phyloP scores from a whole-genome alignment of 2,797 vertebrate genomes.

The Emys orbicularis region DNA sequence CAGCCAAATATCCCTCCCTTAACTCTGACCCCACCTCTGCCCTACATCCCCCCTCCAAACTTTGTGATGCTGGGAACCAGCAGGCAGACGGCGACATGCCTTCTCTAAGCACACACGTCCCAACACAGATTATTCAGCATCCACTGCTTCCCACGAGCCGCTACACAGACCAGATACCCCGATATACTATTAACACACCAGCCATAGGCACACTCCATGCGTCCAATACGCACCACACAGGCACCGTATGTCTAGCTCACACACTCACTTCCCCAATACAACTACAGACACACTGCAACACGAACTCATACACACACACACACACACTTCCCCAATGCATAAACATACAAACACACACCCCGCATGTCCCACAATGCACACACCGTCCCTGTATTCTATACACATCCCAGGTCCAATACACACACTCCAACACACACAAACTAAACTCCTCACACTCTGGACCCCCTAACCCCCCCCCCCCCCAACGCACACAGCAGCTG shows the following conservation, averaged over 20 bases:
- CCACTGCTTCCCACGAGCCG: neutral
- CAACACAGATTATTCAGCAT: neutral
- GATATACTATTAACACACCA: too few relatives aligned
- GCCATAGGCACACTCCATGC: neutral
- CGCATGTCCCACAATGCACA: neutral
- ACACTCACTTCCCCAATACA: neutral
- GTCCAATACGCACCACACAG: too few relatives aligned
- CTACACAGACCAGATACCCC: neutral
- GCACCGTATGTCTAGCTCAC: too few relatives aligned
- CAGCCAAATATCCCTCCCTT: neutral
- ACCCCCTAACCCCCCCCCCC: neutral
- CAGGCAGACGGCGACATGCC: neutral
- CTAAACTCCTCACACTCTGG: neutral
- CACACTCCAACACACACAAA: neutral
- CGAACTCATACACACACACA: too few relatives aligned
- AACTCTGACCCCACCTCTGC: neutral
- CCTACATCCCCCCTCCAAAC: neutral
- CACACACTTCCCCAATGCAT: neutral
- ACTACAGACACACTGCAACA: neutral
- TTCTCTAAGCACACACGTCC: neutral
- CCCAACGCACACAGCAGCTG: neutral
- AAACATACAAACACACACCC: neutral
- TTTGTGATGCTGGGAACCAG: neutral
- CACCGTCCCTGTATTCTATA: neutral
- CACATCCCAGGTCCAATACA: too few relatives aligned